Conservation (phyloP, 1,140 invertebrate species). For the Pinna nobilis region DNA sequence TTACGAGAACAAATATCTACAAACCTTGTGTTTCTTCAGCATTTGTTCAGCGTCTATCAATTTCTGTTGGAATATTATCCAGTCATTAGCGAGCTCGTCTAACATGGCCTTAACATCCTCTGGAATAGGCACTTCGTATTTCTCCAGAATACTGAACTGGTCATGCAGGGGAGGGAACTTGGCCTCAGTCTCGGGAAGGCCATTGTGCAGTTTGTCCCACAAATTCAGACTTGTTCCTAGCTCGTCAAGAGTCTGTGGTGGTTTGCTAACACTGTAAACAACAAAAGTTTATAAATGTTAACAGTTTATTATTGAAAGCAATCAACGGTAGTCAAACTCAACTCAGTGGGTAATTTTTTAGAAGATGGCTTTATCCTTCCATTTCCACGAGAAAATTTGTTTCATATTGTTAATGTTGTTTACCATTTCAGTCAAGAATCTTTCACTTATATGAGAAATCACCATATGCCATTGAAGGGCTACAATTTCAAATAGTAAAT, state of each 20-base stretch:
- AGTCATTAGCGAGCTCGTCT: constrained; percentile 80
- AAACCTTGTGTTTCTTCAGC: constrained; percentile 81
- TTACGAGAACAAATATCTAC: neutral
- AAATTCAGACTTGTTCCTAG: constrained; percentile 76
- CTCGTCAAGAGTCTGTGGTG: constrained; percentile 75
- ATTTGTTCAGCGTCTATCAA: constrained; percentile 81
- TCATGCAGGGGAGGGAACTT: constrained; percentile 84
- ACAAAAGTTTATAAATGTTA: too few species aligned
- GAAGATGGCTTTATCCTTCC: too few species aligned
- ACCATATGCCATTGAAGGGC: too few species aligned
- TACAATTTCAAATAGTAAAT: too few species aligned
- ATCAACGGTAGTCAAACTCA: too few species aligned
- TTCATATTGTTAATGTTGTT: too few species aligned
- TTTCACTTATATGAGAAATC: too few species aligned
- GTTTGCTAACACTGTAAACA: constrained; percentile 65
- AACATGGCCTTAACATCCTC: constrained; percentile 77
- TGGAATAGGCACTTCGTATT: constrained; percentile 77
- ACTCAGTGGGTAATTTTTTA: too few species aligned
- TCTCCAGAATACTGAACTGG: constrained; percentile 83
- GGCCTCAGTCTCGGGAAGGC: constrained; percentile 79
- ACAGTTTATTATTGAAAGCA: too few species aligned
- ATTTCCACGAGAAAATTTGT: too few species aligned
- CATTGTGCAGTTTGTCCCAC: constrained; percentile 80
- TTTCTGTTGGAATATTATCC: constrained; percentile 81
- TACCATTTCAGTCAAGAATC: too few species aligned